Conservation (phyloP, 2,888 invertebrate species). For the Sinhomidia bicolor region DNA sequence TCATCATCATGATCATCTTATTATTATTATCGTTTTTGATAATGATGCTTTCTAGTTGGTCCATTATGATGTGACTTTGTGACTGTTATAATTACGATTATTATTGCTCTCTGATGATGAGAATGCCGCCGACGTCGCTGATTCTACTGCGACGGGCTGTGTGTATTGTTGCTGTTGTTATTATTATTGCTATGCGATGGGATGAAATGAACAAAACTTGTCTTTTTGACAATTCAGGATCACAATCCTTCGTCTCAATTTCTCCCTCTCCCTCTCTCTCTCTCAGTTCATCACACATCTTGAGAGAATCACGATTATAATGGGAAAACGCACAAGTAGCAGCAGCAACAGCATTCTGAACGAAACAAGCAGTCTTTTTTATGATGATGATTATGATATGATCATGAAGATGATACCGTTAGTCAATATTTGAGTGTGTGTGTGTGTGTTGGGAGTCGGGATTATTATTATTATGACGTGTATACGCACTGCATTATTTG, state of each 20-base stretch:
- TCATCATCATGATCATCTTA: slow-evolving; percentile 38
- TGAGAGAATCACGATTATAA: slow-evolving; percentile 33
- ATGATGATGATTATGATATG: not conserved
- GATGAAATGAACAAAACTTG: slow-evolving; percentile 65
- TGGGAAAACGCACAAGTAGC: slow-evolving; percentile 9
- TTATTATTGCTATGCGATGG: not conserved
- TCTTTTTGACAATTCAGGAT: slow-evolving; percentile 64
- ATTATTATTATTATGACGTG: slow-evolving; percentile 2
- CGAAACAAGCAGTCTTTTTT: slow-evolving; percentile 7
- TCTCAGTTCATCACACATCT: slow-evolving; percentile 3
- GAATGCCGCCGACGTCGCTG: slow-evolving; percentile 14
- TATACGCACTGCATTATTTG: slow-evolving; percentile 19
- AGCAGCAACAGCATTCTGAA: too few species aligned
- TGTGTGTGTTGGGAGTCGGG: slow-evolving; percentile 8
- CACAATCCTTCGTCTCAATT: slow-evolving; percentile 51
- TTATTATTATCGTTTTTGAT: slow-evolving; percentile 63
- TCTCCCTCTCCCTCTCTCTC: slow-evolving; percentile 8
- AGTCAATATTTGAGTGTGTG: slow-evolving; percentile 42
- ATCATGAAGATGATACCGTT: slow-evolving; percentile 25
- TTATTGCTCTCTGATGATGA: slow-evolving; percentile 65
- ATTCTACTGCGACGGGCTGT: too few species aligned
- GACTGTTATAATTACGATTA: slow-evolving; percentile 73
- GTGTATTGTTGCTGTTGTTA: too few species aligned
- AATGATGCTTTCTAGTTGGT: slow-evolving; percentile 66
- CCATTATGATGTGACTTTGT: slow-evolving; percentile 66